Evolutionary conservation across 1,140 invertebrate species (phyloP).

Genomic region (Ostrea edulis): DNA sequence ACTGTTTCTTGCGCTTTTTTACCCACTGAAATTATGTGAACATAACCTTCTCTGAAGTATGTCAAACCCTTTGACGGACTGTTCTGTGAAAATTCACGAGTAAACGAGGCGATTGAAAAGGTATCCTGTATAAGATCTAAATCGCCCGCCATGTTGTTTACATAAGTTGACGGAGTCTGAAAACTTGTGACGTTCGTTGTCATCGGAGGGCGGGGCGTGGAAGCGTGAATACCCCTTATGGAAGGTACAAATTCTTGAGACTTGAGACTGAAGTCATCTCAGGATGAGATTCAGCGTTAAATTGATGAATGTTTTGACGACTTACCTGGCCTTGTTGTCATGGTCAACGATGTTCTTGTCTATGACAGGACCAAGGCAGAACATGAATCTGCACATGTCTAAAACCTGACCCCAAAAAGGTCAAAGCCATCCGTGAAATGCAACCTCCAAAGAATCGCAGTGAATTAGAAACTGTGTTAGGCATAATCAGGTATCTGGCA

Average conservation of each 20-base stretch:
- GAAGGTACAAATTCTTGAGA: constrained; percentile 73
- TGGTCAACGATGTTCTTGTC: constrained; percentile 77
- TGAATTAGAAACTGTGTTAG: constrained; percentile 66
- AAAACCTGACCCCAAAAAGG: constrained; percentile 73
- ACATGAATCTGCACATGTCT: constrained; percentile 74
- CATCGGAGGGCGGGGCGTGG: too few relatives aligned
- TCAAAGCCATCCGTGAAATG: constrained; percentile 68
- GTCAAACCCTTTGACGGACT: too few relatives aligned
- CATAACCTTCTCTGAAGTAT: too few relatives aligned
- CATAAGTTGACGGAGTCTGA: too few relatives aligned
- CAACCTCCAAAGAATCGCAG: constrained; percentile 37
- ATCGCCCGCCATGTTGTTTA: too few relatives aligned
- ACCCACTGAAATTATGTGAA: too few relatives aligned
- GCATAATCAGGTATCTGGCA: constrained; percentile 75
- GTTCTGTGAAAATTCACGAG: too few relatives aligned
- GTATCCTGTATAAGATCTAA: too few relatives aligned
- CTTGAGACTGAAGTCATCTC: constrained; percentile 56
- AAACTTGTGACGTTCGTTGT: too few relatives aligned
- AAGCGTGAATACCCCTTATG: constrained; percentile 75
- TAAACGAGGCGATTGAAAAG: too few relatives aligned
- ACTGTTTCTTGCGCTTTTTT: too few relatives aligned
- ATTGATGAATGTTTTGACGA: constrained; percentile 71
- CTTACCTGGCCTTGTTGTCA: constrained; percentile 72
- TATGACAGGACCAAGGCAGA: constrained; percentile 58
- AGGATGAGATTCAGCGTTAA: constrained; percentile 69